Base-by-base conservation (phyloP, 2,888 invertebrate species). In the Troides helena region DNA sequence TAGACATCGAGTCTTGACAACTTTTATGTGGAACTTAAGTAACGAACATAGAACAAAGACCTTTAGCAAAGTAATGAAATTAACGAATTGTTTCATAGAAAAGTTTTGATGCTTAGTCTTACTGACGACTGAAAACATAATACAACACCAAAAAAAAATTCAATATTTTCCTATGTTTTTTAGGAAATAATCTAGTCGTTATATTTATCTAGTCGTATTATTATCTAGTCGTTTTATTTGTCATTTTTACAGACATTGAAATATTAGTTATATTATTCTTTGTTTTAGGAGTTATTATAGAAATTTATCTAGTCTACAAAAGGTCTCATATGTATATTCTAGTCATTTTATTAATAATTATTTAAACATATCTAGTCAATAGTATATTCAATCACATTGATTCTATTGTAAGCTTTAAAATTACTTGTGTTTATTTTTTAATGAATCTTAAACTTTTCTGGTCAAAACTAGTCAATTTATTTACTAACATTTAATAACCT, bases 291-390 rank as follows among this genome's bases (percentile, higher is more conserved):
- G 53, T 30, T 59, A 10, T 58, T 21, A 25, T 60, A 60, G 12
- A 61, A 53, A 53, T 63, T 39, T 25, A 62, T 72, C 63, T 73
- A 74, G 73, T 74, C 71, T 67, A 46, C 12, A n/a, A 62, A 62
- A 12, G 46, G 39, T 46, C 25, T 23, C 43, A 46, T 14, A 7
- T n/a, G 58, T 53, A 21, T 30, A 46, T 62, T 73, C 73, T 74
- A 72, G 73, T 74, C 72, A 72, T 65, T 67, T 70, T 63, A 50
- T n/a, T 12, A n/a, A 18, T 53, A n/a, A 53, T 53, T 3, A 53
- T 53, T 53, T 12, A 53, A 53, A n/a, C 18, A 6, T 53, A 53
- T 53, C 53, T 53, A 53, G n/a, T 53, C 53, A 53, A n/a, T 53
- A n/a, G 53, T n/a, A 6, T 8, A 53, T 53, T n/a, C n/a, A 53